These are phyloP conservation scores for Thamnophis sirtalis DNA, from an alignment of 2,113 vertebrate species.

Conservation along the genomic window DNA sequence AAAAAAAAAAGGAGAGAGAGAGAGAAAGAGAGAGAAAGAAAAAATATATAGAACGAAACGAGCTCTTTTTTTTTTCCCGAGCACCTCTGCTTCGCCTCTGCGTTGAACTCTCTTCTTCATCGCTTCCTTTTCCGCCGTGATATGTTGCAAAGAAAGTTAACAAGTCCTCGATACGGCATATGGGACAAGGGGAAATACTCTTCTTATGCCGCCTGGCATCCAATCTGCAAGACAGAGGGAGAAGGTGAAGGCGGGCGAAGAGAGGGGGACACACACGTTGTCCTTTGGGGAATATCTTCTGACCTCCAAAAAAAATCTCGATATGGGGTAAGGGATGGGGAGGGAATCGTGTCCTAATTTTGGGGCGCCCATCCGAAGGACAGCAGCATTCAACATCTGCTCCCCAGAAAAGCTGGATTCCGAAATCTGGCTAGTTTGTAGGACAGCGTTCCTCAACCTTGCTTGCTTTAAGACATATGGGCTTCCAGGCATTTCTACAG, in stretches of 20 bases:
- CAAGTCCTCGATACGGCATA: constrained; percentile 67
- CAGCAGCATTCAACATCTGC: not conserved
- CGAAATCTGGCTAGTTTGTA: not conserved
- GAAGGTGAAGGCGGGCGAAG: not conserved
- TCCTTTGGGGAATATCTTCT: not conserved
- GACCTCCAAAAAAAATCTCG: not conserved
- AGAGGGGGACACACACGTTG: rapidly evolving
- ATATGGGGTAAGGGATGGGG: no score
- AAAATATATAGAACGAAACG: constrained; percentile 54
- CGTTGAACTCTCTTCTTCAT: not conserved
- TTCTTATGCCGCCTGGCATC: constrained; percentile 50
- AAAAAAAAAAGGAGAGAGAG: constrained; percentile 18
- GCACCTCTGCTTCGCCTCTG: not conserved
- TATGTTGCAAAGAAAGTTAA: constrained; percentile 68
- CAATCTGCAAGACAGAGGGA: constrained; percentile 50
- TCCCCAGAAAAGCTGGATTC: not conserved
- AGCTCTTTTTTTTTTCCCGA: constrained; percentile 50
- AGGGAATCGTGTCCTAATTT: not conserved
- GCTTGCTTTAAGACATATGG: not conserved
- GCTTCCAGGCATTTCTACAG: not conserved
- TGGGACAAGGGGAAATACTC: constrained; percentile 62
- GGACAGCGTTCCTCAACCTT: not conserved
- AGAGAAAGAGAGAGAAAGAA: not conserved
- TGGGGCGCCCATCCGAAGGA: not conserved
- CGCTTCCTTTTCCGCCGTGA: constrained; percentile 39